Base-by-base conservation (phyloP, 2,888 invertebrate species). In the Ecliptopera silaceata region DNA sequence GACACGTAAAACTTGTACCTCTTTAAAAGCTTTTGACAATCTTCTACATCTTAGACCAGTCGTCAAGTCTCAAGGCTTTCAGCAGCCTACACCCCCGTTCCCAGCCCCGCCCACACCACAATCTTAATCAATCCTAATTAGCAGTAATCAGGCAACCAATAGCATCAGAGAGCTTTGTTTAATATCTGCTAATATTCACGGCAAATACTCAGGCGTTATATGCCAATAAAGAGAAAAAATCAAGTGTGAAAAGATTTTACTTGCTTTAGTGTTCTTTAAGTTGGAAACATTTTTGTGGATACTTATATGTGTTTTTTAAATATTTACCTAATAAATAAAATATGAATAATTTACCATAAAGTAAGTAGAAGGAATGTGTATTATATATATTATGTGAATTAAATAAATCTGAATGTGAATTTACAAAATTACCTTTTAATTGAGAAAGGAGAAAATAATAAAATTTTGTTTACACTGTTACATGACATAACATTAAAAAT, bases 91-190 rank as follows among this genome's bases (percentile, higher is more conserved):
- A 57, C 66, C 63, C 64, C 56, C 41, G 74, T 85, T 84, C 85
- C 79, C 86, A 84, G 80, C 83, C 69, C 74, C 86, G 80, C 86
- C 86, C 74, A 84, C 83, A 63, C 46, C 53, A 51, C 57, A 63
- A 56, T 61, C 64, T 72, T 66, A 70, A 61, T 64, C 64, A 61
- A 36, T 59, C 62, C 66, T 73, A 74, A 78, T 80, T 78, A 79
- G 67, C 73, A 72, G 63, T 74, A 74, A 77, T 68, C 69, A 69
- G 64, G 62, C 58, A 65, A 63, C 75, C 84, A 84, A 84, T 84
- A 51, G 59, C 36, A 46, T 44, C 53, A 46, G 31, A 32, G 22
- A 39, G 42, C 29, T 22, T 41, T 59, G 45, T 49, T 56, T 44
- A 18, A 6, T 42, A 42, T 26, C 12, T 17, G n/a, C 11, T 59